Conservation (phyloP, 2,888 invertebrate species). For the Ischnura elegans region DNA sequence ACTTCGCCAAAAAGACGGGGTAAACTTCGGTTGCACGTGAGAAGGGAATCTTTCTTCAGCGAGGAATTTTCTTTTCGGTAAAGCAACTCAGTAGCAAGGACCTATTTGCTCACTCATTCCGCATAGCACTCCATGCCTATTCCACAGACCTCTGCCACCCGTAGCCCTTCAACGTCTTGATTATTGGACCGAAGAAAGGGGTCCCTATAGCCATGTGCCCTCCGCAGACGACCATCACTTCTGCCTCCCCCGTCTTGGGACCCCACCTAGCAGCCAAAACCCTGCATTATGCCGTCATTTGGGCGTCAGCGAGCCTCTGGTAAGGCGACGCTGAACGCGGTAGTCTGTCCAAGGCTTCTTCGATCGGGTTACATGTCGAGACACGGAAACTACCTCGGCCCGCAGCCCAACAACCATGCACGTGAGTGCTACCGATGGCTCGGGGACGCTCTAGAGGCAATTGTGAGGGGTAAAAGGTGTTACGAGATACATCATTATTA, state of each 20-base stretch:
- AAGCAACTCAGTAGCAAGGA: no score
- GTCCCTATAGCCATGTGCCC: neutral
- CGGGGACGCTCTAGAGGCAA: no score
- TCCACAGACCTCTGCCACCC: neutral
- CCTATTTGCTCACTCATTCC: no score
- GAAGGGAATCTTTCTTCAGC: no score
- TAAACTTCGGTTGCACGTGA: no score
- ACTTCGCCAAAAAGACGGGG: no score
- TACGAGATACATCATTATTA: no score
- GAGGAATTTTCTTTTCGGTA: no score
- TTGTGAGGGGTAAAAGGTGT: neutral
- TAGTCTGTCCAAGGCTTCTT: neutral
- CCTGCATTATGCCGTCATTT: neutral
- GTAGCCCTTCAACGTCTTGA: neutral
- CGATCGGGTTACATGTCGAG: slow-evolving; percentile 19
- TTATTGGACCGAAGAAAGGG: neutral
- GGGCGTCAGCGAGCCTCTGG: neutral
- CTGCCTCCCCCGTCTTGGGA: neutral
- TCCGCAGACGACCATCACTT: neutral
- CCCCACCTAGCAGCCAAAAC: neutral
- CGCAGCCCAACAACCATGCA: no score
- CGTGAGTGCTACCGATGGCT: no score
- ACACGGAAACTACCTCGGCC: neutral
- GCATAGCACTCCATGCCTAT: no score
- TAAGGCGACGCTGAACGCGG: slow-evolving; percentile 23